A percentile compares a stretch with the other conserved stretches of the same genome.
Conservation (phyloP, 2,888 invertebrate genomes). For the Anthrax anthrax region DNA sequence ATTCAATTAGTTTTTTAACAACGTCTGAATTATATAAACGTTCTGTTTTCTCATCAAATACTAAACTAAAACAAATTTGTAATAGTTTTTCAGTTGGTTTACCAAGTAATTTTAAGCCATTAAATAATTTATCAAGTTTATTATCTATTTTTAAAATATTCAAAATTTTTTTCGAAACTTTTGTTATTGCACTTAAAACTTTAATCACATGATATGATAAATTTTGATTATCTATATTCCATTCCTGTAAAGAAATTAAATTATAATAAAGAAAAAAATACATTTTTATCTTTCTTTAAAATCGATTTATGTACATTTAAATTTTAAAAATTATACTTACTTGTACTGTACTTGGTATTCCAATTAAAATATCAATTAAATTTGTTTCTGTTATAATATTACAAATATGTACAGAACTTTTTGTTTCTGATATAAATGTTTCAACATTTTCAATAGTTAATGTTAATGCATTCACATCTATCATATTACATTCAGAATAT, state of each 20-base stretch:
- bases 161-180: conserved; percentile 19
- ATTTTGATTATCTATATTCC: conserved; percentile 24
- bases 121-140: conserved; percentile 25
- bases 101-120: conserved; percentile 30
- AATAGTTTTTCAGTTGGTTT: conserved; percentile 35
- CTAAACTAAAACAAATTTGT: conserved; percentile 35
- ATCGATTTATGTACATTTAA: no score
- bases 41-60: conserved; percentile 26
- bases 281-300: background rate
- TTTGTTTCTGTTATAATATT: conserved; percentile 32
- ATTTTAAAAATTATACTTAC: conserved; percentile 17
- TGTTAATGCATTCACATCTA: conserved; percentile 29
- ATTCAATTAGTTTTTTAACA: conserved; percentile 37
- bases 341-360: conserved; percentile 27
- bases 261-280: background rate
- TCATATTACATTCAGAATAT: conserved; percentile 15
- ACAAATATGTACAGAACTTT: conserved; percentile 21
- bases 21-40: conserved; percentile 34
- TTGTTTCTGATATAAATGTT: conserved; percentile 22
- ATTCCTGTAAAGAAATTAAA: conserved; percentile 15
- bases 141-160: conserved; percentile 20
- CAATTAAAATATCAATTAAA: conserved; percentile 30
- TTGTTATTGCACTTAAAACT: conserved; percentile 22
- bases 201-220: conserved; percentile 25
- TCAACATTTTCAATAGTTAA: conserved; percentile 28